These are phyloP conservation scores for Misgurnus anguillicaudatus DNA, from an alignment of 2,113 vertebrate species.

Conservation along the genomic window DNA sequence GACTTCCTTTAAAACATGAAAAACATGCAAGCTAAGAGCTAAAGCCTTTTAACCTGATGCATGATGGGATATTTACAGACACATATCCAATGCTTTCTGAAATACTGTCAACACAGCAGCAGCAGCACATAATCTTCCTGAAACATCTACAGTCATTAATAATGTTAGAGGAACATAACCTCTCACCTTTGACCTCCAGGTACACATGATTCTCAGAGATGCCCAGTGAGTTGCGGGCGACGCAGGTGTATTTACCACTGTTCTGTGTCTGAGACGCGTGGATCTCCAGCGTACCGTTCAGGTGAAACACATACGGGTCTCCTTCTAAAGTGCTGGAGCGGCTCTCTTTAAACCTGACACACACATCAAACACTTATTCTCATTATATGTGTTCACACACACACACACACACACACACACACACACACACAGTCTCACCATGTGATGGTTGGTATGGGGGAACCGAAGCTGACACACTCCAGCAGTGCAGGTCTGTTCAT, in stretches of 20 bases:
- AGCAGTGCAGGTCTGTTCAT: slow-evolving; percentile 80
- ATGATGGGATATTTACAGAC: background rate
- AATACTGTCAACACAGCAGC: background rate
- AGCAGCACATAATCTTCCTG: too few species aligned
- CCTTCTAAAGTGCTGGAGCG: slow-evolving; percentile 82
- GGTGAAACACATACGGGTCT: slow-evolving; percentile 82
- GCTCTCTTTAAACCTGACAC: slow-evolving; percentile 86
- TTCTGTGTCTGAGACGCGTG: slow-evolving; percentile 78
- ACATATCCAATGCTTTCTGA: background rate
- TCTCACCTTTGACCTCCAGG: slow-evolving; percentile 94
- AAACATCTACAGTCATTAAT: background rate
- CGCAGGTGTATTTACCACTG: slow-evolving; percentile 88
- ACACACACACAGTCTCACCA: slow-evolving; percentile 72
- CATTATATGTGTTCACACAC: background rate
- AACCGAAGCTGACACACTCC: slow-evolving; percentile 90
- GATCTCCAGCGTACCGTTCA: slow-evolving; percentile 93
- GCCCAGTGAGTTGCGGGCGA: slow-evolving; percentile 85
- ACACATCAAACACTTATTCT: background rate
- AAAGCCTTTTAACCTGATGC: slow-evolving; percentile 17
- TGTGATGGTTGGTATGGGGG: slow-evolving; percentile 87
- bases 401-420: background rate
- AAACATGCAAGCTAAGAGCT: slow-evolving; percentile 30
- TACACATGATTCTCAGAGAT: slow-evolving; percentile 85
- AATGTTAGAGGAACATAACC: background rate
- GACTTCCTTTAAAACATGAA: slow-evolving; percentile 15